A percentile compares a stretch with the other conserved stretches of the same genome.
phyloP scores from a whole-genome alignment of 2,797 vertebrate species.

The Rhynchotus rufescens region DNA sequence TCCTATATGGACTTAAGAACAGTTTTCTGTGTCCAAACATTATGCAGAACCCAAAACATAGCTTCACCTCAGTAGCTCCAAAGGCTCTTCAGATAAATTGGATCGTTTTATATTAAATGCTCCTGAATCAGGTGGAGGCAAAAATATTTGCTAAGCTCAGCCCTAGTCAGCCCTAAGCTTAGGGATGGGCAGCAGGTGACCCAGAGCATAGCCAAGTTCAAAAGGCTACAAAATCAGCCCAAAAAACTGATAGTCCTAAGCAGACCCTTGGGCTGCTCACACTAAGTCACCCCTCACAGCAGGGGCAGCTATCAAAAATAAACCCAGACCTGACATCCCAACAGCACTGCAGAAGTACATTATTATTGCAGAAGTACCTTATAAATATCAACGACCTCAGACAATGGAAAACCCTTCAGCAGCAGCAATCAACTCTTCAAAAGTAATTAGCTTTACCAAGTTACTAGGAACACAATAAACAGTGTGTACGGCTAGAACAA shows the following conservation, averaged over 20 bases:
- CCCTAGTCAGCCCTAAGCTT: no score
- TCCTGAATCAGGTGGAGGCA: not conserved
- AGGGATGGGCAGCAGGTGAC: fast-evolving
- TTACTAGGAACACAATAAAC: not conserved
- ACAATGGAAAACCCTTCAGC: not conserved
- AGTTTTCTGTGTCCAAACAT: not conserved
- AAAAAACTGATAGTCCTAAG: not conserved
- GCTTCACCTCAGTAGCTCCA: not conserved
- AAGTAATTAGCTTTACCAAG: not conserved
- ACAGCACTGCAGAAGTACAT: not conserved
- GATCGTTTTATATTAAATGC: fast-evolving
- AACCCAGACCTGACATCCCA: not conserved
- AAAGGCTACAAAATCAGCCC: not conserved
- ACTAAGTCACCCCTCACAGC: not conserved
- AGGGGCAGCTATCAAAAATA: not conserved
- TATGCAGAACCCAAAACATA: fast-evolving
- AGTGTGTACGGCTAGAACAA: not conserved
- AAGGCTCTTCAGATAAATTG: fast-evolving
- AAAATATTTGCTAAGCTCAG: not conserved
- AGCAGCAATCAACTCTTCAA: not conserved
- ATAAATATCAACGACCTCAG: not conserved
- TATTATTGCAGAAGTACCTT: no score
- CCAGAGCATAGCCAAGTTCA: not conserved
- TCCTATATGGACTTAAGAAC: fast-evolving
- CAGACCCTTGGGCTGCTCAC: not conserved